Evolutionary conservation across 2,113 vertebrate species (phyloP), one percentile per base, ranked within the genome.

Genomic region (Sphaerodactylus townsendi): DNA sequence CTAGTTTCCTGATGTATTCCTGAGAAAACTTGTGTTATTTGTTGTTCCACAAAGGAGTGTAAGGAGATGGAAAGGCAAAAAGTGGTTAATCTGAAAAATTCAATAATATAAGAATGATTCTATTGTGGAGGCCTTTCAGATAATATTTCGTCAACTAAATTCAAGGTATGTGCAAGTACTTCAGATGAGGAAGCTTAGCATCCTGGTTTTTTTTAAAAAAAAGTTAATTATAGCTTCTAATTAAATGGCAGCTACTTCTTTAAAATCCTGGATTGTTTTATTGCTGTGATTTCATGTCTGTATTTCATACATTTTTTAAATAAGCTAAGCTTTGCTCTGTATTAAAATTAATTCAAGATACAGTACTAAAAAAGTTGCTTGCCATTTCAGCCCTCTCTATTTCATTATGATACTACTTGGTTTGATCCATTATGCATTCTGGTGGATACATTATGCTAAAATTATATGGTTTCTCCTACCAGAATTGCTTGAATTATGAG

Each of bases 401-500:
- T 25, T 92, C 10, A 2, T 88, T 74, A 84, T 77, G 53, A 85
- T 30, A 70, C 37, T 83, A n/a, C 28, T 86, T 82, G 50, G 69
- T 28, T 86, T 66, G 4, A 71, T 86, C 44, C 85, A 79, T 86
- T 91, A 77, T 56, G 84, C 74, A 77, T 87, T 14, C 48, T 64
- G 28, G 68, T 89, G 33, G 87, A 89, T 25, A 84, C 19, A 79
- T 84, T 89, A 88, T 37, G 39, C 4, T 88, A 86, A 90, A 84
- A 85, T 84, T 78, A 83, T 80, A 88, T 82, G 77, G 81, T 84
- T 74, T 78, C 30, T 87, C 80, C 2, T 48, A 46, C 37, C 46
- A 6, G 41, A 84, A 4, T 30, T 39, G 81, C 74, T 88, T 91
- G 79, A 91, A 81, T 86, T 85, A 81, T 21, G 14, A 85, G 0